Percentiles rank a stretch among this genome's conserved stretches.
Conservation (phyloP, 2,797 vertebrate species). For the Silurus aristotelis region DNA sequence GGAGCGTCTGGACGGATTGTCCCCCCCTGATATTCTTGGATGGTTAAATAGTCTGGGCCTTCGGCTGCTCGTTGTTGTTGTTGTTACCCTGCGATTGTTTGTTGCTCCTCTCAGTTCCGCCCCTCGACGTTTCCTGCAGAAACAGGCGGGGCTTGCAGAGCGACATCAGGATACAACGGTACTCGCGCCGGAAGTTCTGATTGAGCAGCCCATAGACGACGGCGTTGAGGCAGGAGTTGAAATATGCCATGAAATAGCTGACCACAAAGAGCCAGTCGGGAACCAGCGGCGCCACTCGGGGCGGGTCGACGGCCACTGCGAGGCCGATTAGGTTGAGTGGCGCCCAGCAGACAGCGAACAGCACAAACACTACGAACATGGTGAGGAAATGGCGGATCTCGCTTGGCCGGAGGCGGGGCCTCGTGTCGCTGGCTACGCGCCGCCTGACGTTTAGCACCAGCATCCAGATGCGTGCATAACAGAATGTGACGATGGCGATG, state of each 20-base stretch:
- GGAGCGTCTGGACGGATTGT: neutral
- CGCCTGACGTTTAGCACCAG: constrained; percentile 83
- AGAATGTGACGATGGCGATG: constrained; percentile 82
- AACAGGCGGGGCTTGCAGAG: constrained; percentile 79
- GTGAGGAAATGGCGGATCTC: constrained; percentile 85
- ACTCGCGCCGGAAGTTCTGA: constrained; percentile 87
- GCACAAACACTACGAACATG: constrained; percentile 87
- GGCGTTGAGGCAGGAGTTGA: constrained; percentile 91
- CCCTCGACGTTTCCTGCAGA: constrained; percentile 79
- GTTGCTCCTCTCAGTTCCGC: constrained; percentile 78
- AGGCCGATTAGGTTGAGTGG: constrained; percentile 85
- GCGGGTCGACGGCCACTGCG: constrained; percentile 79
- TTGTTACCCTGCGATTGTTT: constrained; percentile 82
- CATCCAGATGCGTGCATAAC: constrained; percentile 86
- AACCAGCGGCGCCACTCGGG: constrained; percentile 74
- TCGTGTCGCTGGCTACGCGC: constrained; percentile 77
- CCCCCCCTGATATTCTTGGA: neutral
- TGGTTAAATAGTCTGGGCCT: constrained; percentile 73
- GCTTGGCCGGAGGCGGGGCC: constrained; percentile 72
- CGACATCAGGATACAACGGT: constrained; percentile 80
- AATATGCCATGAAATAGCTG: constrained; percentile 89
- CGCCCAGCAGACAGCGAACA: constrained; percentile 88
- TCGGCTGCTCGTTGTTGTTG: constrained; percentile 81
- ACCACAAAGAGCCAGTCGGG: constrained; percentile 84
- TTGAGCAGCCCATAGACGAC: constrained; percentile 87